Conservation (phyloP, 1,140 invertebrate species). For the silkworm (Bombyx mori) region DNA sequence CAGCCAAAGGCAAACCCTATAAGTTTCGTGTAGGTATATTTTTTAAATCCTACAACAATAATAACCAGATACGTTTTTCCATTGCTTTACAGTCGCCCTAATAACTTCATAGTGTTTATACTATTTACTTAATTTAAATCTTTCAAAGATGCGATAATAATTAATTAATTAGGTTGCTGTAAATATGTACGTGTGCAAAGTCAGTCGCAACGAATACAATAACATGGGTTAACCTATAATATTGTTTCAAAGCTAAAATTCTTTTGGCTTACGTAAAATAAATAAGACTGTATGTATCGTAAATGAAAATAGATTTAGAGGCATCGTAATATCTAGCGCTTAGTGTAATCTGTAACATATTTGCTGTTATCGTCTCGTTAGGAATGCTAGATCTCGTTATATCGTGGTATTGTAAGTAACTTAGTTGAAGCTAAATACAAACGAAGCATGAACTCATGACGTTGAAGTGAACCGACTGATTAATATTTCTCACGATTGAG, state of each 20-base stretch:
- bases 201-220: neutral
- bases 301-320: slow-evolving; percentile 19
- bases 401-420: neutral
- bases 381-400: slow-evolving; percentile 63
- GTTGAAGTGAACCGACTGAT: slow-evolving; percentile 44
- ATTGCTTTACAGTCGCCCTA: too few species aligned
- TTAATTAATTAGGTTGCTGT: too few species aligned
- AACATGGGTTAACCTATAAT: neutral
- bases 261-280: slow-evolving; percentile 26
- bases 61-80: too few species aligned
- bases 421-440: too few species aligned
- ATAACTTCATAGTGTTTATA: too few species aligned
- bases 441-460: too few species aligned
- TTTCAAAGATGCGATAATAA: too few species aligned
- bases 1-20: slow-evolving; percentile 53
- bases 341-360: slow-evolving; percentile 21
- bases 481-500: slow-evolving; percentile 35
- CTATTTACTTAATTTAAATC: too few species aligned
- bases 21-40: too few species aligned
- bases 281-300: slow-evolving; percentile 56
- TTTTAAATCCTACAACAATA: too few species aligned
- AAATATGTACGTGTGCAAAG: too few species aligned
- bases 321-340: slow-evolving; percentile 20
- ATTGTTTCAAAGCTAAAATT: slow-evolving; percentile 1
- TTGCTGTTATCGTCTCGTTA: slow-evolving; percentile 40